phyloP scores from a whole-genome alignment of 1,140 invertebrate species.

The Mesaphorura yosii region DNA sequence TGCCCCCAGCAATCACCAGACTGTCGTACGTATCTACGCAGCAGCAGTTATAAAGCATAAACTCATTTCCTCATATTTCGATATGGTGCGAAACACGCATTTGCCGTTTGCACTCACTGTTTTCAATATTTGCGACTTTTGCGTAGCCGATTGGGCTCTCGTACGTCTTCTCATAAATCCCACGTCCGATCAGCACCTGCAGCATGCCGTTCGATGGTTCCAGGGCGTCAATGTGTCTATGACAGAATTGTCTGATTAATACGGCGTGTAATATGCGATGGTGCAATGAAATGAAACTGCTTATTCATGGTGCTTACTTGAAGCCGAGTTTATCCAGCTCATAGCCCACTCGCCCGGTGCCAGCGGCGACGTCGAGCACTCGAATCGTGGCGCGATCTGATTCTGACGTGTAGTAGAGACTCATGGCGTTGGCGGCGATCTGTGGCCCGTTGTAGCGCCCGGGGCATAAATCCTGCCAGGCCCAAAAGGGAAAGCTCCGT shows the following conservation, averaged over 20 bases:
- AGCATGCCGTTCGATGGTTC: slow-evolving; percentile 36
- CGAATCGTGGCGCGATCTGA: slow-evolving; percentile 15
- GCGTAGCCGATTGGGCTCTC: slow-evolving; percentile 30
- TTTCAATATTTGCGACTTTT: too few relatives aligned
- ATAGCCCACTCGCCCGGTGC: slow-evolving; percentile 35
- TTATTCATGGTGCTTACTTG: slow-evolving; percentile 14
- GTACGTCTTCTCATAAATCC: slow-evolving; percentile 32
- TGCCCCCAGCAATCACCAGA: slow-evolving; percentile 36
- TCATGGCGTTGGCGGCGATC: slow-evolving; percentile 30
- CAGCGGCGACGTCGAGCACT: slow-evolving; percentile 36
- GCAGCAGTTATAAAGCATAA: slow-evolving; percentile 5
- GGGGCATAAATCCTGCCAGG: slow-evolving; percentile 28
- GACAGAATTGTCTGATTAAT: not conserved
- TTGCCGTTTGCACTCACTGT: too few relatives aligned
- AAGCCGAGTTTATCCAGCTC: slow-evolving; percentile 30
- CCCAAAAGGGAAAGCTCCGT: not conserved
- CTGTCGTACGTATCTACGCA: slow-evolving; percentile 36
- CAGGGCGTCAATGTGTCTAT: slow-evolving; percentile 27
- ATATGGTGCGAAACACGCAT: too few relatives aligned
- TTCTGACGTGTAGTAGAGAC: slow-evolving; percentile 17
- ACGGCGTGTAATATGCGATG: not conserved
- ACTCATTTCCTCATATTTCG: too few relatives aligned
- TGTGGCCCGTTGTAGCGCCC: slow-evolving; percentile 31
- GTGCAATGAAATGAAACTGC: not conserved
- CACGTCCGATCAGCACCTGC: slow-evolving; percentile 32